Evolutionary conservation across 2,113 vertebrate genomes (phyloP), one percentile per base, ranked within the genome.

Genomic region (Trochalopteron elliotii): DNA sequence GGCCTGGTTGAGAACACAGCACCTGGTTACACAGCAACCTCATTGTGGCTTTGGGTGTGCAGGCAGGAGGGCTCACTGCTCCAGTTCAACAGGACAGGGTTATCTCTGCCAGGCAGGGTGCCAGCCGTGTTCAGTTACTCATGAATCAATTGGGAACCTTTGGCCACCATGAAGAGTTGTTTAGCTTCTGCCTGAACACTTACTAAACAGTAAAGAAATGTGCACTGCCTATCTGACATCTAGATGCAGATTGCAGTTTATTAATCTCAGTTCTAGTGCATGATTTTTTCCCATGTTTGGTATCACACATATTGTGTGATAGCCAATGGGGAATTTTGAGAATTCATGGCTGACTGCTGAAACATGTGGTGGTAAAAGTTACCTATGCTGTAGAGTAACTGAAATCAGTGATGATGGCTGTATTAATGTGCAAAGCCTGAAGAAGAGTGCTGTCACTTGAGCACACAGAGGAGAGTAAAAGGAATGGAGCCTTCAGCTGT

Each of bases 31-130:
- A 21, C 7, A 71, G 56, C 82, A 71, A 17, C 39, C 71, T 49
- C 22, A 0, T 7, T 55, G 70, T 30, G 78, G 12, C 42, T 65
- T 31, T 59, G 55, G 47, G 37, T 63, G 75, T 87, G 65, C 53
- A 35, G 45, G 52, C 72, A 67, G 56, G n/a, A 70, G 31, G 28
- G 30, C 30, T 57, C 18, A 11, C 35, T 79, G 70, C 44, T 75
- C 4, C 5, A 9, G 78, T 71, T 71, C 65, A 47, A 9, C 47
- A 83, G 55, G 63, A 64, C 59, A 40, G 49, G 59, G 50, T 76
- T 91, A 40, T 84, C 37, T 93, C 37, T 70, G 71, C 65, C n/a
- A 42, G 90, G 85, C 78, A 78, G 25, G 10, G 13, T 82, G 74
- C 69, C 56, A 89, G 2, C 42, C 0, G 0, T 19, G 20, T 20